These are phyloP conservation scores for Helostoma temminkii DNA, from an alignment of 2,797 vertebrate genomes.

Conservation along the genomic window DNA sequence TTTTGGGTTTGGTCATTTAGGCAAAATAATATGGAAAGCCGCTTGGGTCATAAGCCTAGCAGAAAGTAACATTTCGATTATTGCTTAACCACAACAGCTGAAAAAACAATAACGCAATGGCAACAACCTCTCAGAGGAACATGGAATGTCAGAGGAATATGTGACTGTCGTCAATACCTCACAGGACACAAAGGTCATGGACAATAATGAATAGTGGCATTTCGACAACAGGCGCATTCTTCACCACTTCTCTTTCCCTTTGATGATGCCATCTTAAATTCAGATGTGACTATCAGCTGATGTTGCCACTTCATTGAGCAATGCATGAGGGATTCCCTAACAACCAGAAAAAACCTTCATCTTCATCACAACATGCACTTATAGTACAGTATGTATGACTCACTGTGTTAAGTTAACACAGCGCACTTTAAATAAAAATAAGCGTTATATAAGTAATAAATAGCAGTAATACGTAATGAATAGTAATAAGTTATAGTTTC, in stretches of 20 bases:
- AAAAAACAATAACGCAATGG: background rate
- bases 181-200: slow-evolving; percentile 17
- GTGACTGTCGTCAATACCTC: slow-evolving; percentile 9
- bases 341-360: background rate
- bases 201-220: slow-evolving; percentile 19
- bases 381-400: background rate
- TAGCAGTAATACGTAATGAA: no score
- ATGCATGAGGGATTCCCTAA: background rate
- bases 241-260: slow-evolving; percentile 29
- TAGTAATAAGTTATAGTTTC: no score
- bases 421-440: background rate
- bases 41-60: background rate
- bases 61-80: background rate
- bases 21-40: no score
- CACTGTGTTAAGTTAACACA: background rate
- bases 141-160: no score
- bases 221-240: slow-evolving; percentile 26
- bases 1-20: slow-evolving; percentile 34
- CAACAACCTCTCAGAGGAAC: slow-evolving; percentile 12
- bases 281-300: slow-evolving; percentile 20
- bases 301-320: slow-evolving; percentile 10
- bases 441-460: no score
- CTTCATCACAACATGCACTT: background rate
- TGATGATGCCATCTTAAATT: slow-evolving; percentile 33
- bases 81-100: slow-evolving; percentile 12